Evolutionary conservation across 1,140 invertebrate genomes (phyloP), one percentile per base, ranked within the genome.

Genomic region (Microplitis demolitor): DNA sequence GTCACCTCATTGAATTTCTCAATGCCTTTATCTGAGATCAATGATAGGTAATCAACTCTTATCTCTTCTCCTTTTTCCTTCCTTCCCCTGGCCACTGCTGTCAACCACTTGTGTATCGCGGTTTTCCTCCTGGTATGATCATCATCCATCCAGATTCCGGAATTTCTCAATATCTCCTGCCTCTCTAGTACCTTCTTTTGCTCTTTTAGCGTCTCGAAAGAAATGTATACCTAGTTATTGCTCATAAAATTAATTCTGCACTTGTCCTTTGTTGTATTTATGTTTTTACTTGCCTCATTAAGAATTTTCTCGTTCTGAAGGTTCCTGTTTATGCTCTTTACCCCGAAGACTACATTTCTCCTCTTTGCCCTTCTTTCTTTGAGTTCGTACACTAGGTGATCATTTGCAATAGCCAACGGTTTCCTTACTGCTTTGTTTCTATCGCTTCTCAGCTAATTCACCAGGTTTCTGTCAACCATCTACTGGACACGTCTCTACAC

Each of bases 121-220:
- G 66, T 75, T n/a, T 78, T 74, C 37, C 69, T 69, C 54, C 34
- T 56, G 4, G 72, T 76, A 39, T 50, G 34, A 34, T 77, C 75
- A 45, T 75, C 62, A 16, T 78, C 72, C 33, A 77, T 73, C 39
- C 35, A 77, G 53, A 73, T 70, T 0, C 39, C 69, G 2, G 34
- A 69, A 54, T 73, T 71, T 37, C 67, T 76, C 16, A 76, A 61
- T 1, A 33, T 56, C 11, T 14, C 39, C 60, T 68, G 73, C 13
- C 60, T 75, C 53, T 8, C 16, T 13, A 54, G 4, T n/a, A 16
- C 53, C 16, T 54, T 16, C 4, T 14, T n/a, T 54, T 54, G 5
- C n/a, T 14, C 16, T 5, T n/a, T 11, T 16, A 54, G 4, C 8
- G 13, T 13, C 9, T 13, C n/a, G 1, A 34, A 31, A 4, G 16